Conservation (phyloP, 2,888 invertebrate genomes). For the Apamea crenata region DNA sequence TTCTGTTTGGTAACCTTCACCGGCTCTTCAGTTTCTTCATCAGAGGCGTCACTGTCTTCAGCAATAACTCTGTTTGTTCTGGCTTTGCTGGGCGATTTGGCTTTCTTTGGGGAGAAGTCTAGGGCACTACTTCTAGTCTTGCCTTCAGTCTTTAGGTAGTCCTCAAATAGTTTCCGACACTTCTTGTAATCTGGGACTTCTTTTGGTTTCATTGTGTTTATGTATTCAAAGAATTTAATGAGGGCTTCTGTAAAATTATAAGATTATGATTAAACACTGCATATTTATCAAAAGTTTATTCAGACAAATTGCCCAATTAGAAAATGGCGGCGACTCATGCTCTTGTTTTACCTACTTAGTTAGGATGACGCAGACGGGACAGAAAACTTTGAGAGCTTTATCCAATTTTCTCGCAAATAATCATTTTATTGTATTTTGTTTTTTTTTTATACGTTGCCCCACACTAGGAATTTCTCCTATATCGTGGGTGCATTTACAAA, state of each 20-base stretch:
- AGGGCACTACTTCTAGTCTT: conserved; percentile 90
- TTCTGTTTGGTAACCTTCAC: conserved; percentile 64
- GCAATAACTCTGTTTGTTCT: conserved; percentile 63
- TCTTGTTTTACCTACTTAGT: background rate
- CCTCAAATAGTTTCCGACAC: conserved; percentile 92
- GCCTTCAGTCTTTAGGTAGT: conserved; percentile 92
- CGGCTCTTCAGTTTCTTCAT: conserved; percentile 59
- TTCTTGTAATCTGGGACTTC: conserved; percentile 94
- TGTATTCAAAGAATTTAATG: conserved; percentile 92
- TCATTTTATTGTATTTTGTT: no score
- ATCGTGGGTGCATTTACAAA: no score
- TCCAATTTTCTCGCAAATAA: background rate
- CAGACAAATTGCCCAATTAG: background rate
- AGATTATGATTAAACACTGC: background rate
- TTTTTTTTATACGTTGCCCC: no score
- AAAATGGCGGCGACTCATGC: background rate
- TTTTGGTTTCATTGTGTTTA: conserved; percentile 92
- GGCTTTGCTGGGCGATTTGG: conserved; percentile 63
- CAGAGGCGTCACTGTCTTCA: conserved; percentile 54
- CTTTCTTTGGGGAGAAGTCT: conserved; percentile 86
- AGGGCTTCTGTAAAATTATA: conserved; percentile 87
- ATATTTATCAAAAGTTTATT: background rate
- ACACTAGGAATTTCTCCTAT: no score
- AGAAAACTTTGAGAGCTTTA: background rate
- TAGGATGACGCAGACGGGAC: background rate